Evolutionary conservation across 2,797 vertebrate genomes (phyloP), one percentile per base, ranked within the genome.

Genomic region (Acipenser ruthenus): DNA sequence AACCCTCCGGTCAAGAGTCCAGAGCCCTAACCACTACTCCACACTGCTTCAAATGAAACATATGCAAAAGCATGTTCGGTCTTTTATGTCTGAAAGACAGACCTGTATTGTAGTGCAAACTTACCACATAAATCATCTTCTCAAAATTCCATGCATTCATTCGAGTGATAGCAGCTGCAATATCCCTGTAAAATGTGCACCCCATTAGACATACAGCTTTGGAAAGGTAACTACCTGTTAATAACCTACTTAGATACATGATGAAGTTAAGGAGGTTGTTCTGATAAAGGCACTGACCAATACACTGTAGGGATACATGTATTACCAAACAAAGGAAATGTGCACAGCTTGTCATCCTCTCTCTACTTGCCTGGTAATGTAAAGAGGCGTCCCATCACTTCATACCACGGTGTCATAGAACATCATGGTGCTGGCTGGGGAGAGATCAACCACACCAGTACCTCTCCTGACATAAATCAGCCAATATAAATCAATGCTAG

Each of bases 81-180:
- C 18, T 18, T 15, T 12, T 11, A 65, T 15, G 9, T 12, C n/a
- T 55, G 8, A 50, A 48, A 6, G 7, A 10, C 18, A 47, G 49
- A 10, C 9, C 50, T 18, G 50, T 6, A 37, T 4, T 37, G 23
- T 48, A 56, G 13, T 4, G 10, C 48, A 62, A 76, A 84, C 93
- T 92, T 90, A 99, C 97, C 93, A 99, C 95, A 81, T 99, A 99
- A 79, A 99, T 95, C 95, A 99, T 97, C 76, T 91, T 84, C 78
- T 96, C 91, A 83, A 95, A 98, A 71, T 78, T 59, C 69, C 91
- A 88, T 69, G 81, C 92, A 55, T 93, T 81, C 84, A 90, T 93
- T 71, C 96, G 80, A 79, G 94, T 89, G 68, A 96, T 79, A 12
- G 96, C 97, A 72, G 96, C 97, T 74, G 96, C 96, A 4, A 98